Base-by-base conservation (phyloP, 2,888 invertebrate species). In the Caenorhabditis sp. region DNA sequence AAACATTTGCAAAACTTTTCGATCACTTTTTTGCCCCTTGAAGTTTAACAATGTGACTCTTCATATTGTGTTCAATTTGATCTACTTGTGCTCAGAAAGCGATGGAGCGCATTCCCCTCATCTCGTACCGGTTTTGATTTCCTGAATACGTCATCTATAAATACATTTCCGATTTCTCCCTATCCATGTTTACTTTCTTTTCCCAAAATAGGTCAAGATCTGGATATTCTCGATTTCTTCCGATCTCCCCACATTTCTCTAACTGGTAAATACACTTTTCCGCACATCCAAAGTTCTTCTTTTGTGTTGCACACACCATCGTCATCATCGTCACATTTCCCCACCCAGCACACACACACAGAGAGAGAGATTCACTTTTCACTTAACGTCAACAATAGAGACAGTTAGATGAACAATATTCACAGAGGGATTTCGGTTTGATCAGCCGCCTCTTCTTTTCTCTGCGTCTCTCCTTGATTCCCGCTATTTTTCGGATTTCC, bases 191-290 rank as follows among this genome's bases (percentile, higher is more conserved):
- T 72, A 22, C 35, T 54, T 38, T 10, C 8, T 35, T 64, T 14
- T 56, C 74, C 64, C 54, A 47, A 76, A 76, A 76, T 75, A 75
- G 74, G 74, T 75, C 74, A 66, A 75, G 74, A 75, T 47, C 74
- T 22, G 47, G 74, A 64, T 74, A 19, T 56, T 41, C 41, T 69
- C 28, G n/a, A 8, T 22, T 26, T 61, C 14, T 22, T 58, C 35
- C 0, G 0, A 0, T 6, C 16, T 16, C 26, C n/a, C n/a, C n/a
- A n/a, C n/a, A n/a, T 16, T 14, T 16, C 51, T 16, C 16, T n/a
- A 26, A 51, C 26, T 24, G 22, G 19, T 44, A 47, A 19, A 47
- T 47, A 47, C n/a, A 47, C 44, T 26, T 54, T 54, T 35, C 51
- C 28, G 12, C 56, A 8, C n/a, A 56, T 44, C 47, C 19, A 47